A percentile compares a stretch with the other conserved stretches of the same genome.
phyloP scores from a whole-genome alignment of 2,797 vertebrate species.

The Nothura maculosa region DNA sequence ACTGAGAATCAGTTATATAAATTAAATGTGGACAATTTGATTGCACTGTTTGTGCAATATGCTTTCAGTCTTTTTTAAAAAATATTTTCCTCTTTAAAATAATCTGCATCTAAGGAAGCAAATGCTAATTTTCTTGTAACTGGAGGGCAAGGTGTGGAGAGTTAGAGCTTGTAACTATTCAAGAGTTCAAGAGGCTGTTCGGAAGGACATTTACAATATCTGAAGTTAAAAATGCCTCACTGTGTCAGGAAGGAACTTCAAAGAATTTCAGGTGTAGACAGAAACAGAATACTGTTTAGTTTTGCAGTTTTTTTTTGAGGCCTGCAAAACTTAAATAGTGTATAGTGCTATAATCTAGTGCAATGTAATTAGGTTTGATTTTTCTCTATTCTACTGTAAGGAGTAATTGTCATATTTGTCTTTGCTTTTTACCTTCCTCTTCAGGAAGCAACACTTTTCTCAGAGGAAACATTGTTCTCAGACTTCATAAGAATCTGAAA shows the following conservation, averaged over 20 bases:
- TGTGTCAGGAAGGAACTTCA: not conserved
- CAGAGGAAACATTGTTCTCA: conserved; percentile 55
- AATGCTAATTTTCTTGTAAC: not conserved
- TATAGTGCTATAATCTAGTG: not conserved
- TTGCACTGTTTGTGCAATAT: not conserved
- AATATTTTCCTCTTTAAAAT: not conserved
- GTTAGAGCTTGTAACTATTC: not conserved
- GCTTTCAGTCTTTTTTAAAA: not conserved
- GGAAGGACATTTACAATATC: not conserved
- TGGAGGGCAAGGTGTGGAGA: not conserved
- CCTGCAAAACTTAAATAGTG: not conserved
- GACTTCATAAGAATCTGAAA: conserved; percentile 60
- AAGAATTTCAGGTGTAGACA: not conserved
- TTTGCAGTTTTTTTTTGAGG: not conserved
- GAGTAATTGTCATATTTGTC: not conserved
- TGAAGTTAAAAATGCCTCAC: fast-evolving
- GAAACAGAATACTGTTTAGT: not conserved
- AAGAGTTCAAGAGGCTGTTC: not conserved
- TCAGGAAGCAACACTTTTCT: too few relatives aligned
- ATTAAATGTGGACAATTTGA: not conserved
- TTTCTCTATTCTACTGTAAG: not conserved
- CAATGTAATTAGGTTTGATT: not conserved
- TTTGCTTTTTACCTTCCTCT: conserved; percentile 39
- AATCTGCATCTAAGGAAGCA: not conserved
- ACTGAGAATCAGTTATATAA: not conserved